Percentiles rank a stretch among this genome's conserved stretches.
phyloP scores from a whole-genome alignment of 2,888 invertebrate species.

The Ochropleura leucogaster region DNA sequence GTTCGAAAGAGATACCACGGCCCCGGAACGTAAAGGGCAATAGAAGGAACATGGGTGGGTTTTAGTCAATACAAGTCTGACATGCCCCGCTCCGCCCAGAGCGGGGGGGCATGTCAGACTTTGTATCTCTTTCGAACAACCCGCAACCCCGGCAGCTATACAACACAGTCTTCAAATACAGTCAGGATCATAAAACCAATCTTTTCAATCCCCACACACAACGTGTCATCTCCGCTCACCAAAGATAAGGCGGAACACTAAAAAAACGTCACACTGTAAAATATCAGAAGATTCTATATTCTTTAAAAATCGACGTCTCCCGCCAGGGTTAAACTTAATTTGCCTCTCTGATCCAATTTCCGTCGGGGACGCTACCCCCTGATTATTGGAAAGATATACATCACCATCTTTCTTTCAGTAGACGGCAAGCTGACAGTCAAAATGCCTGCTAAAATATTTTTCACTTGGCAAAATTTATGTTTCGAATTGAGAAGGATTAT shows the following conservation, averaged over 20 bases:
- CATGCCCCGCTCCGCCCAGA: too few species aligned
- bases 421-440: conserved; percentile 58
- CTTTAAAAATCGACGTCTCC: conserved; percentile 70
- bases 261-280: conserved; percentile 41
- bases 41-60: too few species aligned
- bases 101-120: too few species aligned
- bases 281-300: conserved; percentile 59
- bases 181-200: conserved; percentile 10
- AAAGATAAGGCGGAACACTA: conserved; percentile 29
- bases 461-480: conserved; percentile 57
- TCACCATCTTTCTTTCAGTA: conserved; percentile 69
- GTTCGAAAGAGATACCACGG: too few species aligned
- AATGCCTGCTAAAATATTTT: conserved; percentile 65
- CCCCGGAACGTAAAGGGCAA: too few species aligned
- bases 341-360: conserved; percentile 82
- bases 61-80: too few species aligned
- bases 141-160: too few species aligned
- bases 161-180: background rate
- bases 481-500: conserved; percentile 51
- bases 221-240: conserved; percentile 48
- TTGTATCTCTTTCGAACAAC: too few species aligned
- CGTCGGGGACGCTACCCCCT: conserved; percentile 70
- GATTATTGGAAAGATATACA: conserved; percentile 80
- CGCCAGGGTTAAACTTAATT: conserved; percentile 79
- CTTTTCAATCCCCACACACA: conserved; percentile 25